Percentiles rank a stretch among this genome's conserved stretches.
Conservation (phyloP, 2,113 vertebrate genomes). For the Phaethon lepturus region DNA sequence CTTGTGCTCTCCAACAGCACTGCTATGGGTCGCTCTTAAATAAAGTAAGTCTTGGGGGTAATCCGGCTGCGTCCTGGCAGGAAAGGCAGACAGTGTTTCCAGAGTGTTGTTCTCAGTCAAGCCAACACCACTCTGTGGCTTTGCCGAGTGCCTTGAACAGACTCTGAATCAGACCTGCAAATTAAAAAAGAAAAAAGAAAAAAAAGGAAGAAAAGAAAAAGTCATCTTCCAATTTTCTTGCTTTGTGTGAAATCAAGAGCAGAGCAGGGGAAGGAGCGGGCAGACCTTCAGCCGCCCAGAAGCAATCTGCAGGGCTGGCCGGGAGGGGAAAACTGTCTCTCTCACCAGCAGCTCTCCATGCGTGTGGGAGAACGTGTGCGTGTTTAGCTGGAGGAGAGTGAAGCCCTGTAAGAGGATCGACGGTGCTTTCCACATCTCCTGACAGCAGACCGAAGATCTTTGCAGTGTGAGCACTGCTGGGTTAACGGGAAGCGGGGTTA, state of each 20-base stretch:
- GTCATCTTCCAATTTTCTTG: background rate
- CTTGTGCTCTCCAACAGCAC: background rate
- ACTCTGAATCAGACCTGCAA: too few species aligned
- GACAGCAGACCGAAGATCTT: background rate
- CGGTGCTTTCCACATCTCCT: background rate
- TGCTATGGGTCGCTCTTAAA: background rate
- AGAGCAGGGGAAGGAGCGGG: background rate
- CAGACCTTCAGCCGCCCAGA: background rate
- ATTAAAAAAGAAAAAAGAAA: background rate
- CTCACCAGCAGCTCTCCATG: background rate
- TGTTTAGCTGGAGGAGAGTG: background rate
- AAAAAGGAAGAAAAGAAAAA: background rate
- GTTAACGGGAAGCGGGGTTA: background rate
- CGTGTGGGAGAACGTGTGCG: background rate
- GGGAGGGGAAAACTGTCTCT: fast-evolving
- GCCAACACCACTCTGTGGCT: background rate
- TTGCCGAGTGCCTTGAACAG: background rate
- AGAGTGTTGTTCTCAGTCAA: background rate
- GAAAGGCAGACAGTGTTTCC: background rate
- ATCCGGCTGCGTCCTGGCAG: background rate
- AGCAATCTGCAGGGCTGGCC: background rate
- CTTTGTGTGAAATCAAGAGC: background rate
- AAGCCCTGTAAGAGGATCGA: background rate
- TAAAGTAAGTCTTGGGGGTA: background rate
- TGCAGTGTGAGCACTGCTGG: fast-evolving